Evolutionary conservation across 2,113 vertebrate species (phyloP).

Genomic region (Gnathonemus echidnorhynchus): DNA sequence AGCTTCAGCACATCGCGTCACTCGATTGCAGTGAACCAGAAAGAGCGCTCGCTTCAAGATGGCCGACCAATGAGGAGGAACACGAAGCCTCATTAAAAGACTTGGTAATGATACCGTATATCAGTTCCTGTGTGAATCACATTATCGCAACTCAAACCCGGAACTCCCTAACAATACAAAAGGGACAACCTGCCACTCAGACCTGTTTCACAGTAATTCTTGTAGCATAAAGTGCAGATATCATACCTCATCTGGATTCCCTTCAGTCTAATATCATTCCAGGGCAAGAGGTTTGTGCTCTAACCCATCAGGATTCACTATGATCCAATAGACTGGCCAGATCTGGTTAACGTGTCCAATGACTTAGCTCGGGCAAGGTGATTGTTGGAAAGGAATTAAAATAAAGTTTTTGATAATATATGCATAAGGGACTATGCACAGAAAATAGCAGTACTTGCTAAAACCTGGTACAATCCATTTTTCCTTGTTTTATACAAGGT

Average conservation of each 20-base stretch:
- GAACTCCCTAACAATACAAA: background rate
- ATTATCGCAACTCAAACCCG: background rate
- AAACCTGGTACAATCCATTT: no score
- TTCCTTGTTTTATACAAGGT: no score
- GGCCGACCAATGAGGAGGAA: background rate
- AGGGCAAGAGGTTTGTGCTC: background rate
- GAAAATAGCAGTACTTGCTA: no score
- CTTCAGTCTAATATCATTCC: background rate
- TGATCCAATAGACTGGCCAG: background rate
- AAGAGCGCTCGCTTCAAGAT: background rate
- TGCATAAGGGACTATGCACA: background rate
- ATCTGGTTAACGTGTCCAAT: background rate
- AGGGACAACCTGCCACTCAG: constrained; percentile 29
- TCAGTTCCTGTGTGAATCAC: background rate
- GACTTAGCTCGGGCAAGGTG: background rate
- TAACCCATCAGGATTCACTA: background rate
- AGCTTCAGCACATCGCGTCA: constrained; percentile 30
- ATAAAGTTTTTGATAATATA: background rate
- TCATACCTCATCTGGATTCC: background rate
- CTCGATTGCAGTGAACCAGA: constrained; percentile 17
- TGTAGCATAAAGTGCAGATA: background rate
- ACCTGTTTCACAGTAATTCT: constrained; percentile 3
- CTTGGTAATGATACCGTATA: background rate
- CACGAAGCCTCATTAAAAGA: background rate
- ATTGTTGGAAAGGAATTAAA: background rate